Conservation (phyloP, 2,888 invertebrate species). For the Loripinus fragilis region DNA sequence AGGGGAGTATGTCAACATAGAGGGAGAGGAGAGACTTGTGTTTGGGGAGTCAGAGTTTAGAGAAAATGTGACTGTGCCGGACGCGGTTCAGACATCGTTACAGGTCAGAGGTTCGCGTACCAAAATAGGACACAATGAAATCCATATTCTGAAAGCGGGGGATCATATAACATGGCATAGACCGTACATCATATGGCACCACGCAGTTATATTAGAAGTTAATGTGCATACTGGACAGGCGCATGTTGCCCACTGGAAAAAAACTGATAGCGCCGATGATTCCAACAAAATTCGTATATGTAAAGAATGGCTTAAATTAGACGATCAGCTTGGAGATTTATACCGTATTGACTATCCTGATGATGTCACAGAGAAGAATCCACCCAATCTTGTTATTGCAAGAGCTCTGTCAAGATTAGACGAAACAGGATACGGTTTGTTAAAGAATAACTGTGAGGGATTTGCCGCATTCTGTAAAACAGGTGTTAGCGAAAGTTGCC, state of each 20-base stretch:
- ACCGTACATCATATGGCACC: constrained; percentile 19
- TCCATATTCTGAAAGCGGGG: background rate
- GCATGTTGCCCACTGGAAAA: no score
- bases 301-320: no score
- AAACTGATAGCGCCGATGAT: no score
- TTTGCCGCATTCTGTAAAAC: constrained; percentile 19
- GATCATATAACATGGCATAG: constrained; percentile 11
- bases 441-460: constrained; percentile 4
- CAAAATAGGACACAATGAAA: background rate
- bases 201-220: background rate
- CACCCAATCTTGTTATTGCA: background rate
- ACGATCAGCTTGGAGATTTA: no score
- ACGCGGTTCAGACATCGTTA: background rate
- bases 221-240: no score
- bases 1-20: background rate
- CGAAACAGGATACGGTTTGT: constrained; percentile 11
- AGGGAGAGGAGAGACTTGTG: background rate
- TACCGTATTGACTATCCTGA: background rate
- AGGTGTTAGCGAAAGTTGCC: constrained; percentile 15
- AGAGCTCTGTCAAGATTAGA: constrained; percentile 5
- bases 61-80: background rate
- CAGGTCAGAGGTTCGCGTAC: background rate
- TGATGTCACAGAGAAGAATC: background rate
- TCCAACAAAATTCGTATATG: no score
- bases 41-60: background rate